Evolutionary conservation across 2,888 invertebrate species (phyloP).

Genomic region (Hypselothyrea guttata): DNA sequence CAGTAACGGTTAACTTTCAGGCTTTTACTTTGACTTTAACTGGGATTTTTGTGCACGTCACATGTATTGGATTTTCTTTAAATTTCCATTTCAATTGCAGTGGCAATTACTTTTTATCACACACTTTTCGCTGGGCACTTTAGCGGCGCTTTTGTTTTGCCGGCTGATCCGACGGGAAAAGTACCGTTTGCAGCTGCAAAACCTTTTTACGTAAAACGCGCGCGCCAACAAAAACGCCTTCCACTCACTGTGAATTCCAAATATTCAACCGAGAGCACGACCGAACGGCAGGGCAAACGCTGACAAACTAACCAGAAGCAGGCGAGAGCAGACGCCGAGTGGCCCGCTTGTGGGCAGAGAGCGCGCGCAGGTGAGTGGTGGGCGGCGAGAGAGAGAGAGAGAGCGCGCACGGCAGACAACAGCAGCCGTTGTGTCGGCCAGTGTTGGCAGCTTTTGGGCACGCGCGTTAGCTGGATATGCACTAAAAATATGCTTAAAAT

Average conservation of each 20-base stretch:
- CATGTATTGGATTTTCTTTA: conserved; percentile 28
- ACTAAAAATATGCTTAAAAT: no score
- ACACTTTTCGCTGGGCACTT: conserved; percentile 16
- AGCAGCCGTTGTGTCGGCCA: conserved; percentile 43
- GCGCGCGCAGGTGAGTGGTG: conserved; percentile 4
- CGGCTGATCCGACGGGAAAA: conserved; percentile 42
- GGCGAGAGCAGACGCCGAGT: not conserved
- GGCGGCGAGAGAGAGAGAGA: conserved; percentile 36
- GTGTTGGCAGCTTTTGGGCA: conserved; percentile 48
- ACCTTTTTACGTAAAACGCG: conserved; percentile 52
- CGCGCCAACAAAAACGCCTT: conserved; percentile 27
- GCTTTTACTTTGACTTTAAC: conserved; percentile 2
- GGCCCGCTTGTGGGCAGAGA: not conserved
- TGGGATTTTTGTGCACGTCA: conserved; percentile 21
- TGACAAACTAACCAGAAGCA: conserved; percentile 55
- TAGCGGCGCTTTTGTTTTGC: conserved; percentile 38
- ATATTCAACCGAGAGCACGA: conserved; percentile 60
- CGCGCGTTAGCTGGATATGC: conserved; percentile 57
- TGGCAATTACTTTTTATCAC: conserved; percentile 11
- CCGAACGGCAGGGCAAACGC: conserved; percentile 63
- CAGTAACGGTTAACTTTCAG: conserved; percentile 8
- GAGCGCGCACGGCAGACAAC: conserved; percentile 23
- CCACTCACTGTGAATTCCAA: conserved; percentile 5
- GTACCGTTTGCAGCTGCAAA: conserved; percentile 40
- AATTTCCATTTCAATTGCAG: conserved; percentile 29